phyloP scores from a whole-genome alignment of 2,797 vertebrate species.

The Danio kyathit region DNA sequence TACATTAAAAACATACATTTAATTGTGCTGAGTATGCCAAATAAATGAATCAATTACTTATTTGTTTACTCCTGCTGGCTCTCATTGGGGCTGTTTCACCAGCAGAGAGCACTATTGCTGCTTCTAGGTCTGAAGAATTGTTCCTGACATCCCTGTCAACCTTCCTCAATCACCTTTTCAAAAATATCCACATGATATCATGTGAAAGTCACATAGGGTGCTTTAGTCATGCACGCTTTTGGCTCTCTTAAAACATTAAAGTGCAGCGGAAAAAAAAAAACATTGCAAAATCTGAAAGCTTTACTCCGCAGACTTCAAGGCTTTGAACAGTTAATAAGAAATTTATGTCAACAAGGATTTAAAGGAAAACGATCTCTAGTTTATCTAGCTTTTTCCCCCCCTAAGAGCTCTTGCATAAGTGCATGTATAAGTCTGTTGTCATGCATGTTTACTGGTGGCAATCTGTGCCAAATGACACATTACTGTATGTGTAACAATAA shows the following conservation, averaged over 20 bases:
- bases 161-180: constrained; percentile 15
- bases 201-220: constrained; percentile 8
- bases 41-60: background rate
- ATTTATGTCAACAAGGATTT: constrained; percentile 28
- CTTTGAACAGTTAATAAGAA: constrained; percentile 37
- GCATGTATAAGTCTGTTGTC: constrained; percentile 16
- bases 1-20: no score
- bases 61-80: background rate
- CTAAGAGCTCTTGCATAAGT: constrained; percentile 3
- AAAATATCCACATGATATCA: constrained; percentile 21
- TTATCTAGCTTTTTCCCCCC: background rate
- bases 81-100: constrained; percentile 3
- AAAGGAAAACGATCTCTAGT: background rate
- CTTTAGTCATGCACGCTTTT: constrained; percentile 30
- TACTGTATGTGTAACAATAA: background rate
- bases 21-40: background rate
- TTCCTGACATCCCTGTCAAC: constrained; percentile 8
- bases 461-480: constrained; percentile 22
- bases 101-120: constrained; percentile 56
- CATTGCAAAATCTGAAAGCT: background rate
- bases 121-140: background rate
- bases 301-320: constrained; percentile 1
- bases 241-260: constrained; percentile 31
- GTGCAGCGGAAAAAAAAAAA: constrained; percentile 4
- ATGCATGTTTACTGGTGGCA: background rate